Conservation (phyloP, 2,113 vertebrate species). For the Sceloporus undulatus region DNA sequence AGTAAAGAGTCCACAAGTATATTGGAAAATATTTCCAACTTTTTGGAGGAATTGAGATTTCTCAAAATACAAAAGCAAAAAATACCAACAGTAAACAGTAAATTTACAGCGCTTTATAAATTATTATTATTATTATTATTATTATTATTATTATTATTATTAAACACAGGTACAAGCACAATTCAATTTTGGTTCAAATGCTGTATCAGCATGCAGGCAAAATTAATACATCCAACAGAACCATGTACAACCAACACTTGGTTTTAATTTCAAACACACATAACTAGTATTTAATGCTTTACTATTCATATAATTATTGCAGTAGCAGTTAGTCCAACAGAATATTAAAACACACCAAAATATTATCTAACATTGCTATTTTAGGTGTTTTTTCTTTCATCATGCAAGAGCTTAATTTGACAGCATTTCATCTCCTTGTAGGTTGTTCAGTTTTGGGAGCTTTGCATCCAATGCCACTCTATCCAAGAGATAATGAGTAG, state of each 20-base stretch:
- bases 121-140: too few relatives aligned
- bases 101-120: too few relatives aligned
- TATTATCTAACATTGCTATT: neutral
- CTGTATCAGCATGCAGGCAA: neutral
- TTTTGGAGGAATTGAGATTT: neutral
- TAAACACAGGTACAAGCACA: neutral
- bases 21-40: neutral
- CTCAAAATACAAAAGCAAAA: neutral
- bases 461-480: too few relatives aligned
- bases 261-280: neutral
- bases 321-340: neutral
- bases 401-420: neutral
- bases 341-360: neutral
- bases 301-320: neutral
- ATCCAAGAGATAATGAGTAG: neutral
- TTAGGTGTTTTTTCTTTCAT: neutral
- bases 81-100: neutral
- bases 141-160: too few relatives aligned
- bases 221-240: neutral
- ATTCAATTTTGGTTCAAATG: slow-evolving; percentile 3
- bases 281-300: neutral
- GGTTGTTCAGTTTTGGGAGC: neutral
- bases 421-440: neutral
- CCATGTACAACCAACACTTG: neutral
- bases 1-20: neutral